Base-by-base conservation (phyloP, 2,113 vertebrate genomes). In the Hydrochoerus hydrochaeris region DNA sequence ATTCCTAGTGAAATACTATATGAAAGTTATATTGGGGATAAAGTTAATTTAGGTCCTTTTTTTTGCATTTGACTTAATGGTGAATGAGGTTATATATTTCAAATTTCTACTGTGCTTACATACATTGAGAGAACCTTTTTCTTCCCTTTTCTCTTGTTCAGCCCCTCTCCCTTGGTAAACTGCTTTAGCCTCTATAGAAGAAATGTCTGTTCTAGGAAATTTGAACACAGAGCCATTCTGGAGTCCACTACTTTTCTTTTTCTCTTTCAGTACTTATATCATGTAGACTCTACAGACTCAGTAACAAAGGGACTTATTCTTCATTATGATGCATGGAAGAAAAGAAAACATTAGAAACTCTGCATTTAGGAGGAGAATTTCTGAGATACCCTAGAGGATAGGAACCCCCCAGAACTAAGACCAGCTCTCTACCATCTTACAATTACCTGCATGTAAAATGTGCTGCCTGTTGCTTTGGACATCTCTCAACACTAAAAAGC, bases 401-500 rank as follows among this genome's bases (percentile, higher is more conserved):
- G 54, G 65, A 84, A 69, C 87, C 71, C 30, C 30, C 10, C 30
- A 62, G 46, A 63, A 14, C 44, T 12, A 41, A 58, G 86, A 89
- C 62, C 32, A 60, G 62, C 54, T 57, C 16, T 65, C 82, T 73
- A 32, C 85, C 24, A 12, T 84, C 62, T 94, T 75, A 83, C 93
- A 83, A 75, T 83, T 96, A 82, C 95, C 92, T 84, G 20, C 7
- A 0, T 97, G 94, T 86, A 97, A 88, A 92, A 92, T 30, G 28
- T 9, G 41, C 65, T 73, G 85, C 90, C 97, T 95, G 78, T 94
- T 96, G 95, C 95, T 93, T 85, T 97, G 95, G 96, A 89, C 88
- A 94, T 91, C 90, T 90, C 96, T 97, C 83, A 88, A 93, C 96
- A 96, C 96, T 90, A 94, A 95, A 96, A 95, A 95, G 94, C 92